Conservation (phyloP, 2,113 vertebrate species). For the Siniperca chuatsi region DNA sequence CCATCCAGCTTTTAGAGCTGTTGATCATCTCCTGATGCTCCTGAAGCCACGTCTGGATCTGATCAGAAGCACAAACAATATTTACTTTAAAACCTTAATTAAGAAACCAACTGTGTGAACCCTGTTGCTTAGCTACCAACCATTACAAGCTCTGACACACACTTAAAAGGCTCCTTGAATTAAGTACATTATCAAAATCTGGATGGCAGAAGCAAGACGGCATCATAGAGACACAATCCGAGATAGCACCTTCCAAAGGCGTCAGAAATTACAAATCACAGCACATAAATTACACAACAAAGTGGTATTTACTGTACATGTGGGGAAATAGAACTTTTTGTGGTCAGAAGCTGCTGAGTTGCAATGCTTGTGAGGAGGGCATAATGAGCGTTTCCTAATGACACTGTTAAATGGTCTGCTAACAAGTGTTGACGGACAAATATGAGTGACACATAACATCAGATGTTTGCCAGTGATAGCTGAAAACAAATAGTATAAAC, state of each 20-base stretch:
- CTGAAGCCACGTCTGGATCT: constrained; percentile 89
- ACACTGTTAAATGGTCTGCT: not conserved
- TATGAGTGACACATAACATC: not conserved
- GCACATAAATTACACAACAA: not conserved
- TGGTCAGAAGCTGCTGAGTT: not conserved
- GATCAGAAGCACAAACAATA: constrained; percentile 24
- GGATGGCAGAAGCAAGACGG: not conserved
- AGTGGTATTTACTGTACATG: not conserved
- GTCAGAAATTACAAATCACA: too few relatives aligned
- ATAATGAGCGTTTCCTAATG: not conserved
- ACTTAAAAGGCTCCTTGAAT: not conserved
- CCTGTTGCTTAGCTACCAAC: too few relatives aligned
- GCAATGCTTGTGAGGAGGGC: not conserved
- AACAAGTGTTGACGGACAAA: not conserved
- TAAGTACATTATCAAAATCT: not conserved
- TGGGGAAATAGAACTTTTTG: not conserved
- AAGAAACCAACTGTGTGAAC: not conserved
- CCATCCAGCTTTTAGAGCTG: constrained; percentile 88
- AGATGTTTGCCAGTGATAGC: not conserved
- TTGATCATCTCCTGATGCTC: constrained; percentile 90
- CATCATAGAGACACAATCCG: not conserved
- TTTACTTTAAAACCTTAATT: not conserved
- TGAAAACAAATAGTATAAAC: not conserved
- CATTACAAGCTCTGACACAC: not conserved
- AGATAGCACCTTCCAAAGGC: not conserved